Conservation (phyloP, 2,113 vertebrate species). For the Ivindomyrus marchei region DNA sequence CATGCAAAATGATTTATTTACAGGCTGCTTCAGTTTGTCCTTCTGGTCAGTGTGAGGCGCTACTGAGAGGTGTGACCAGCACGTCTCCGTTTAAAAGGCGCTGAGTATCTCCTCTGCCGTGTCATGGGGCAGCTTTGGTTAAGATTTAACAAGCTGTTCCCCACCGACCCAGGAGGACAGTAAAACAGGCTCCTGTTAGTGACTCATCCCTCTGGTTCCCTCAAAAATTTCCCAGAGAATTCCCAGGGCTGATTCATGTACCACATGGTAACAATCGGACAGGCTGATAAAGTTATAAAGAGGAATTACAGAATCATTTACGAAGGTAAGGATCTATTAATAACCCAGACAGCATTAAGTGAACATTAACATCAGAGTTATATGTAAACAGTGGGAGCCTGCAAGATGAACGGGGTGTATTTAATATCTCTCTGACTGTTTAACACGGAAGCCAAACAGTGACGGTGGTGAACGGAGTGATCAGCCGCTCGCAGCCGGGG, state of each 20-base stretch:
- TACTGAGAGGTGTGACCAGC: not conserved
- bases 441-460: not conserved
- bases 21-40: not conserved
- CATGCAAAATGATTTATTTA: conserved; percentile 8
- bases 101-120: not conserved
- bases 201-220: not conserved
- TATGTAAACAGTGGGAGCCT: not conserved
- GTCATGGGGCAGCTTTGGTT: not conserved
- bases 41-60: not conserved
- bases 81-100: not conserved
- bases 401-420: not conserved
- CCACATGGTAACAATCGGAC: not conserved
- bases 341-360: not conserved
- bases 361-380: not conserved
- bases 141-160: not conserved
- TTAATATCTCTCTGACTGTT: not conserved
- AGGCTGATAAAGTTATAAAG: not conserved
- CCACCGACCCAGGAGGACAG: not conserved
- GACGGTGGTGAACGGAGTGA: not conserved
- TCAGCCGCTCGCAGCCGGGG: not conserved
- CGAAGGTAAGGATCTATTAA: not conserved
- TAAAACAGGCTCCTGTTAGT: not conserved
- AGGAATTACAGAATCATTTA: not conserved
- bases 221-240: not conserved
- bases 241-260: not conserved